Evolutionary conservation across 2,888 invertebrate genomes (phyloP).

Genomic region (Stenoptilia bipunctidactyla): DNA sequence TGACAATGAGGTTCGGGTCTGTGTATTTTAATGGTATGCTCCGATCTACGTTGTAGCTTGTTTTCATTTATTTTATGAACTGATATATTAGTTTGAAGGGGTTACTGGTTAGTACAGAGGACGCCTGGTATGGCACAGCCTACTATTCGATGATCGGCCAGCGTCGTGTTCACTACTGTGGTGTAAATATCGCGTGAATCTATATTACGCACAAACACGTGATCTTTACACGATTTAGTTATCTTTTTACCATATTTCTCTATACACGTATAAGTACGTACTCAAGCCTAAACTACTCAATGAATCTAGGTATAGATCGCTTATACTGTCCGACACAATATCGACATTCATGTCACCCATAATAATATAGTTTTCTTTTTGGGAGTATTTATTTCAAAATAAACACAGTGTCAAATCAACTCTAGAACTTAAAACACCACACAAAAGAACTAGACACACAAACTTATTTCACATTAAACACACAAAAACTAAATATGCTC

Average conservation of each 20-base stretch:
- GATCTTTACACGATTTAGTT: conserved; percentile 11
- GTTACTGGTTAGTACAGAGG: too few relatives aligned
- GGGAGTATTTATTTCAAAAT: background rate
- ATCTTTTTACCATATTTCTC: conserved; percentile 6
- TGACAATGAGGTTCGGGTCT: conserved; percentile 3
- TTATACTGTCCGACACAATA: background rate
- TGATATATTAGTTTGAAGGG: too few relatives aligned
- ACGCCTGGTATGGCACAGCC: conserved; percentile 5
- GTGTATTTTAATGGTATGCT: background rate
- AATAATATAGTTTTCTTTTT: conserved; percentile 1
- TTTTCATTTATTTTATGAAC: background rate
- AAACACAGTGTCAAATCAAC: too few relatives aligned
- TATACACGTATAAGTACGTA: conserved; percentile 10
- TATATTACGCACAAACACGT: conserved; percentile 8
- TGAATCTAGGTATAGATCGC: background rate
- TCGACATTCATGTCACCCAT: conserved; percentile 11
- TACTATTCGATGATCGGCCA: conserved; percentile 11
- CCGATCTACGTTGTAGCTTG: conserved; percentile 5
- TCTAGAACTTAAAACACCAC: too few relatives aligned
- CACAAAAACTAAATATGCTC: too few relatives aligned
- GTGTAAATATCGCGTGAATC: background rate
- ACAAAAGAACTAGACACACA: too few relatives aligned
- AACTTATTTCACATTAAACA: too few relatives aligned
- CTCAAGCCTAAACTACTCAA: conserved; percentile 6
- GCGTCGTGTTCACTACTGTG: conserved; percentile 3